These are phyloP conservation scores for Gavialis gangeticus DNA, from an alignment of 2,113 vertebrate species.

Conservation along the genomic window DNA sequence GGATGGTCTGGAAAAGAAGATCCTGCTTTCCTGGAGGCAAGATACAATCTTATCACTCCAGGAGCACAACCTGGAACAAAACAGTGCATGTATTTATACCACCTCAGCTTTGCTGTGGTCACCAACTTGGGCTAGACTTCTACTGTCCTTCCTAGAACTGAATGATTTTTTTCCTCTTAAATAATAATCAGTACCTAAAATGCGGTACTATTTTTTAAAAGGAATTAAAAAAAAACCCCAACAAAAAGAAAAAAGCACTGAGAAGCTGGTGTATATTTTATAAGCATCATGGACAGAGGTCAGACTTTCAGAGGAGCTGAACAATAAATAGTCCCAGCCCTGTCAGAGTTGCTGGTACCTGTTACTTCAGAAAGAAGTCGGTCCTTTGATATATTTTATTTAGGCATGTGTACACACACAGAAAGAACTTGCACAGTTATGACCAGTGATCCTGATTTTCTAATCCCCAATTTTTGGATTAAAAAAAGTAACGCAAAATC, in stretches of 20 bases:
- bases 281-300: neutral
- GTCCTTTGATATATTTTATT: neutral
- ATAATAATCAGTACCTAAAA: neutral
- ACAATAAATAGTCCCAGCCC: neutral
- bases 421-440: neutral
- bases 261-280: rapidly evolving
- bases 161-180: neutral
- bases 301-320: neutral
- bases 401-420: neutral
- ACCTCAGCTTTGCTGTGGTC: neutral
- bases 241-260: neutral
- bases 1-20: neutral
- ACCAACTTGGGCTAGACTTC: neutral
- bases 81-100: neutral
- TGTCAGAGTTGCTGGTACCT: neutral
- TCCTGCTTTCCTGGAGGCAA: neutral
- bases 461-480: too few relatives aligned
- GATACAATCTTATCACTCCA: neutral
- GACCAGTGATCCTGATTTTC: too few relatives aligned
- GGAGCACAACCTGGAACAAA: neutral
- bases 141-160: neutral
- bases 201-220: neutral
- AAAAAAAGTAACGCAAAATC: too few relatives aligned
- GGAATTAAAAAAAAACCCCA: neutral
- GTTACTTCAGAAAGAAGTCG: neutral